These are phyloP conservation scores for Orius insidiosus DNA, from an alignment of 1,140 invertebrate species.

Conservation along the genomic window DNA sequence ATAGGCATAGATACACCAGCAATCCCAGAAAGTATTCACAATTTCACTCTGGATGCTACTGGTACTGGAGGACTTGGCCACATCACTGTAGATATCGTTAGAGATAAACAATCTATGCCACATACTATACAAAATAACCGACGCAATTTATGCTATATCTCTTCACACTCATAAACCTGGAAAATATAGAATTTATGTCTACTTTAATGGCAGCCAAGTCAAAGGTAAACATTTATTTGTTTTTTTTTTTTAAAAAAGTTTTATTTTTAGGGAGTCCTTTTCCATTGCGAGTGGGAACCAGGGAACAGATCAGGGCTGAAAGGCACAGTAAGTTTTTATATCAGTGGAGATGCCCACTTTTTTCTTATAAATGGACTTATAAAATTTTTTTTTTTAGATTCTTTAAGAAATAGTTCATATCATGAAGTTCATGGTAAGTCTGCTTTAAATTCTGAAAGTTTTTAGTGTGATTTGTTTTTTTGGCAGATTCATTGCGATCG, in stretches of 20 bases:
- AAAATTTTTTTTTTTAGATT: not conserved
- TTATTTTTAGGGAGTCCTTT: conserved; percentile 34
- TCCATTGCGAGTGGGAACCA: conserved; percentile 58
- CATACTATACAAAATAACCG: conserved; percentile 61
- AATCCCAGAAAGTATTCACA: conserved; percentile 48
- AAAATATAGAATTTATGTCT: conserved; percentile 83
- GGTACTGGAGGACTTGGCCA: conserved; percentile 76
- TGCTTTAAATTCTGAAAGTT: too few species aligned
- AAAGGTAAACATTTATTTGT: conserved; percentile 38
- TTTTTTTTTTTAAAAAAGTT: not conserved
- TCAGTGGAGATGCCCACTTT: too few species aligned
- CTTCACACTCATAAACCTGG: conserved; percentile 79
- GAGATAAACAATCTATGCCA: conserved; percentile 65
- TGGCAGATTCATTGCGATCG: conserved; percentile 7
- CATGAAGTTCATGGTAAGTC: not conserved
- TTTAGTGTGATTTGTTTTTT: not conserved
- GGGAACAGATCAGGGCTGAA: conserved; percentile 26
- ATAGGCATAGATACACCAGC: conserved; percentile 38
- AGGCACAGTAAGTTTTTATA: conserved; percentile 17
- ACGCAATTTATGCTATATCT: conserved; percentile 67
- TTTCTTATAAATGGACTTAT: not conserved
- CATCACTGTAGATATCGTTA: conserved; percentile 73
- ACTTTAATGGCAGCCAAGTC: conserved; percentile 91
- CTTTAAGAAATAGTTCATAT: not conserved
- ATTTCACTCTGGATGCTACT: conserved; percentile 66